Evolutionary conservation across 2,797 vertebrate species (phyloP).

Genomic region (Pangasius macronema): DNA sequence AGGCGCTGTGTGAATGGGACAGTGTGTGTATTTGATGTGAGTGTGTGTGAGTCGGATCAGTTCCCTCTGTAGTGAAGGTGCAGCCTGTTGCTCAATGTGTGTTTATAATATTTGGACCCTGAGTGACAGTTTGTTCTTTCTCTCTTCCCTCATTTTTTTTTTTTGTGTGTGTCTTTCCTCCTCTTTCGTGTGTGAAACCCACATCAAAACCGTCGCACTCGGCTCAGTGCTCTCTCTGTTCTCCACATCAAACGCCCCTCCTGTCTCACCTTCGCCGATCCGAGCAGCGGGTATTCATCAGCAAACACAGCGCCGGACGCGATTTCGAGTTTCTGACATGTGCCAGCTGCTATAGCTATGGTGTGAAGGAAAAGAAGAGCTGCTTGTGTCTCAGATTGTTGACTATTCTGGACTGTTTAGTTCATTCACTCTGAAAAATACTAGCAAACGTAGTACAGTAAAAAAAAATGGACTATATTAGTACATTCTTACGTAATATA

Average conservation of each 20-base stretch:
- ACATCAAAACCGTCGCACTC: conserved; percentile 66
- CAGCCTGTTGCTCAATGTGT: conserved; percentile 47
- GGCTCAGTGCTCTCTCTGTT: conserved; percentile 58
- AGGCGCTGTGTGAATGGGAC: conserved; percentile 27
- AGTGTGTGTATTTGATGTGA: neutral
- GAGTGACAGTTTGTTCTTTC: conserved; percentile 62
- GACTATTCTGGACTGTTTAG: neutral
- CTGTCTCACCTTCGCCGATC: conserved; percentile 66
- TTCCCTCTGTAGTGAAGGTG: neutral
- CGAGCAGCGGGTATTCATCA: conserved; percentile 70
- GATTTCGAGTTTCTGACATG: conserved; percentile 76
- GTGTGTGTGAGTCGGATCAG: conserved; percentile 21
- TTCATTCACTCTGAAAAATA: neutral
- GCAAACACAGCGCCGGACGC: conserved; percentile 72
- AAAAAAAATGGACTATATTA: neutral
- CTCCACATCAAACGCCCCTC: conserved; percentile 70
- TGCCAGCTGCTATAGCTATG: conserved; percentile 68
- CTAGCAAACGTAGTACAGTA: neutral
- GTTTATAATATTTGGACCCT: conserved; percentile 58
- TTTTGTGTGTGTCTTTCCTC: conserved; percentile 66
- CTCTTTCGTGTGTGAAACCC: conserved; percentile 64
- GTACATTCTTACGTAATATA: too few relatives aligned
- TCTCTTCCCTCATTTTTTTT: conserved; percentile 51
- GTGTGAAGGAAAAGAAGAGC: conserved; percentile 14
- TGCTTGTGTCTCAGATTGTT: neutral